Percentiles rank a stretch among this genome's conserved stretches.
Evolutionary conservation across 1,140 invertebrate species (phyloP).

Genomic region (Araneus ventricosus): DNA sequence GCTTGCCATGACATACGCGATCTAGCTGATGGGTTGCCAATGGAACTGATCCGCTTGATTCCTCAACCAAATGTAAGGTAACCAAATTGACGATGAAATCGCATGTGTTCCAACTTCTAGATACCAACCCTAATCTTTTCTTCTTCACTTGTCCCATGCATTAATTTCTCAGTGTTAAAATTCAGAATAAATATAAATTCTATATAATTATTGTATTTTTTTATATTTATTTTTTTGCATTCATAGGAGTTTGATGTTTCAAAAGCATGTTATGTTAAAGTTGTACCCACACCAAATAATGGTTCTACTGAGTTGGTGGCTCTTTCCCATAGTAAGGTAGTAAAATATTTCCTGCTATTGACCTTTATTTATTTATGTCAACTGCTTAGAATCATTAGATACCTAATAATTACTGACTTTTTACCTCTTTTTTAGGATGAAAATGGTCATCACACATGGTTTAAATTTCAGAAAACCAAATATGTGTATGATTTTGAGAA

Average conservation of each 20-base stretch:
- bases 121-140: too few relatives aligned
- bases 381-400: too few relatives aligned
- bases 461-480: conserved; percentile 98
- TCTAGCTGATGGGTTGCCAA: too few relatives aligned
- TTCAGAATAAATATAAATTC: too few relatives aligned
- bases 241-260: conserved; percentile 87
- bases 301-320: conserved; percentile 95
- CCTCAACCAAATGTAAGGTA: too few relatives aligned
- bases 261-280: conserved; percentile 92
- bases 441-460: conserved; percentile 83
- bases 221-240: not conserved
- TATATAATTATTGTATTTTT: too few relatives aligned
- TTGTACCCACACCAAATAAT: conserved; percentile 98
- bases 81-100: too few relatives aligned
- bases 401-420: not conserved
- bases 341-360: not conserved
- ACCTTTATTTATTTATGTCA: not conserved
- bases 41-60: too few relatives aligned
- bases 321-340: conserved; percentile 83
- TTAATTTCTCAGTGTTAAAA: too few relatives aligned
- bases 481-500: conserved; percentile 91
- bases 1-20: too few relatives aligned
- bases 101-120: too few relatives aligned
- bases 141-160: too few relatives aligned
- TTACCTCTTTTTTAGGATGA: conserved; percentile 24